These are phyloP conservation scores for Macrobrachium nipponense DNA, from an alignment of 1,140 invertebrate genomes.

Conservation along the genomic window DNA sequence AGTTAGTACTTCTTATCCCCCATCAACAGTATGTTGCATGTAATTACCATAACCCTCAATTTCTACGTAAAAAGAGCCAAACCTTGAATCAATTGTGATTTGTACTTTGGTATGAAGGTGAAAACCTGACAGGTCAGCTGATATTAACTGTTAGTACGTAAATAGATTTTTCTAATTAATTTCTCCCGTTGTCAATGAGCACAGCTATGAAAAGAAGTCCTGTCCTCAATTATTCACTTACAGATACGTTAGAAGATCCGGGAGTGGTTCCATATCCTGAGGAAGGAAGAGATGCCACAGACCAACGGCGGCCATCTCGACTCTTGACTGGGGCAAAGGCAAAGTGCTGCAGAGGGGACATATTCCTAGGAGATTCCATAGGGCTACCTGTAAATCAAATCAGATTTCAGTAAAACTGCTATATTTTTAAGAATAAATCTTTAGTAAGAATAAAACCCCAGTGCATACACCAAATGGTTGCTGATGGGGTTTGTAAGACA, in stretches of 20 bases:
- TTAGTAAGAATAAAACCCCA: no score
- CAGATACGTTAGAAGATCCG: conserved; percentile 95
- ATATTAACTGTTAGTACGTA: no score
- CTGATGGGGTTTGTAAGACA: no score
- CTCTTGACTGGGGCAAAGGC: conserved; percentile 80
- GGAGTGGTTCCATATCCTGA: conserved; percentile 98
- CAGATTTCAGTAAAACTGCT: conserved; percentile 1
- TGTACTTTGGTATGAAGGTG: background rate
- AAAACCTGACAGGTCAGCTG: background rate
- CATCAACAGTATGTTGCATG: background rate
- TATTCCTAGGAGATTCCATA: conserved; percentile 84
- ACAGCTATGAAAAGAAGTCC: no score
- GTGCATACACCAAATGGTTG: no score
- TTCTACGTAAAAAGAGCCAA: conserved; percentile 42
- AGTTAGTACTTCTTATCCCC: background rate
- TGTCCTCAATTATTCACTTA: conserved; percentile 74
- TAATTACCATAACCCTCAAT: conserved; percentile 48
- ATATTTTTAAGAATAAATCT: no score
- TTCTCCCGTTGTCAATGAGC: no score
- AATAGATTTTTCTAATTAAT: no score
- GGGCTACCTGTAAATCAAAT: conserved; percentile 79
- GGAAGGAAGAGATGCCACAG: conserved; percentile 94
- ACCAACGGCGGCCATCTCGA: conserved; percentile 93
- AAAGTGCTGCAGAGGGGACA: conserved; percentile 85
- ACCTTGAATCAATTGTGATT: background rate